Evolutionary conservation across 1,140 invertebrate species (phyloP).

Genomic region (Pentalonia nigronervosa): DNA sequence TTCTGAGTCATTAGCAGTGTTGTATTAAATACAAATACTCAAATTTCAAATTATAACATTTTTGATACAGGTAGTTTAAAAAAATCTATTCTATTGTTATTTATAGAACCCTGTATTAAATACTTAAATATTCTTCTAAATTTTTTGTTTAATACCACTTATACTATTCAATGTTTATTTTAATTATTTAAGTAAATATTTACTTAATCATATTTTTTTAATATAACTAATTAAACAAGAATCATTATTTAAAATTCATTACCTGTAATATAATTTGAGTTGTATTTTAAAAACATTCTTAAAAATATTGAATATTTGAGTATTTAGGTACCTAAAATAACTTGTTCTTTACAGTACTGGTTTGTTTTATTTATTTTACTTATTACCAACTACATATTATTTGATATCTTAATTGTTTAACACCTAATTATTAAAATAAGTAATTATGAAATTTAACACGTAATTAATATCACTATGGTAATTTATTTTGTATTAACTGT

Average conservation of each 20-base stretch:
- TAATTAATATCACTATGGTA: conserved; percentile 4
- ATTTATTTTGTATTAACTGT: conserved; percentile 40
- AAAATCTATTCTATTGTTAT: background rate
- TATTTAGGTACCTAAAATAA: background rate
- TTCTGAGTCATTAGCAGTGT: background rate
- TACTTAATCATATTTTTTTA: background rate
- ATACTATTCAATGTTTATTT: background rate
- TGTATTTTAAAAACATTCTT: background rate
- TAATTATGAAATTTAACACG: background rate
- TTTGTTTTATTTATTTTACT: conserved; percentile 7
- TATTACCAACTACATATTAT: conserved; percentile 6
- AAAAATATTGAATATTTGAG: background rate
- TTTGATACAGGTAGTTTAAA: background rate
- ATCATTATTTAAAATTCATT: background rate
- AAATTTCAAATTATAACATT: background rate
- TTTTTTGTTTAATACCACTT: background rate
- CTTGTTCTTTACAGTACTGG: background rate
- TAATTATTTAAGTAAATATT: no score
- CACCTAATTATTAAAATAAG: background rate
- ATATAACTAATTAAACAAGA: background rate
- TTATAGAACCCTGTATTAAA: background rate
- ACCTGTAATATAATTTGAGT: background rate
- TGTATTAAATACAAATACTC: background rate
- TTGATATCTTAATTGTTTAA: background rate
- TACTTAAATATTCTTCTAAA: background rate